Evolutionary conservation across 2,888 invertebrate species (phyloP), one percentile per base, ranked within the genome.

Genomic region (Trissoscelio sp.): DNA sequence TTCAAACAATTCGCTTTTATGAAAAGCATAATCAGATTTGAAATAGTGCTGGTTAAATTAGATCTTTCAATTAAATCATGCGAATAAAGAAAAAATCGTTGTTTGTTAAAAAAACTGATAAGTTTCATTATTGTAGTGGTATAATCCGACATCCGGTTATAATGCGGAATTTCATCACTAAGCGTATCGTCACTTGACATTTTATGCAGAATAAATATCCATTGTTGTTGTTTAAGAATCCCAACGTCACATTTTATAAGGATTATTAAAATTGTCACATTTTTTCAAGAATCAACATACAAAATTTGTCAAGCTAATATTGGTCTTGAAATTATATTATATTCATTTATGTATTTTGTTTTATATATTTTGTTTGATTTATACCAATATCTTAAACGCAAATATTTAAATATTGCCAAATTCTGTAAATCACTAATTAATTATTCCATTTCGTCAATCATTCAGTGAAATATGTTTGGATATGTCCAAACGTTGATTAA

Each of bases 1-100:
- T 62, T 42, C 42, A 28, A 16, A 73, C 44, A 44, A 62, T 53
- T 44, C 18, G n/a, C 11, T 22, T 39, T 73, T 73, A 53, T 60
- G 42, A 58, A 44, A 31, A 34, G 20, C 51, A 11, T n/a, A 58
- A 58, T 70, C 48, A 22, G 51, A 4, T 39, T 57, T 6, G 1
- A 18, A 44, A 11, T 20, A 55, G 42, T 18, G 31, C 44, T 70
- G 31, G 37, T 14, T 51, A 16, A 48, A 20, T 12, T 31, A 18
- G 42, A 46, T 58, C 39, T 9, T 57, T 48, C 37, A 48, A 24
- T 14, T 24, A 55, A 55, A 55, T 55, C 24, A 51, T 55, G n/a
- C 1, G 20, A 58, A 70, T 20, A 58, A 46, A 58, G 24, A 46
- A 24, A 57, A 70, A 24, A 60, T 44, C 24, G 24, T 20, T 18